Evolutionary conservation across 2,113 vertebrate genomes (phyloP).

Genomic region (Lycaon pictus): DNA sequence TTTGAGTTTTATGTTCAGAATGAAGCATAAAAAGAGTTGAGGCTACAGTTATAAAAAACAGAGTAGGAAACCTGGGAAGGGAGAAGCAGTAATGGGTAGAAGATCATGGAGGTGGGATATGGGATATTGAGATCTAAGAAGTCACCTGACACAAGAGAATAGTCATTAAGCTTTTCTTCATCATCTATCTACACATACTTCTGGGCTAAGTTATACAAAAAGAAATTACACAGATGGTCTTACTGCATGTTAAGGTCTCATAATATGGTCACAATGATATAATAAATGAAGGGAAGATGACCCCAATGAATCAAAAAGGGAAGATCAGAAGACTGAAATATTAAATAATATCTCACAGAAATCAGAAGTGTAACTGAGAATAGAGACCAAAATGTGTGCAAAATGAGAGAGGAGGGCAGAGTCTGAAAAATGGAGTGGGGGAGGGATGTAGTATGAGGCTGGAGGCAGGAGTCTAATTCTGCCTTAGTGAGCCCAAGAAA

Average conservation of each 20-base stretch:
- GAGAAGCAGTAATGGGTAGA: background rate
- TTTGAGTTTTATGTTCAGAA: constrained; percentile 69
- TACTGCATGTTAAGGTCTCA: constrained; percentile 26
- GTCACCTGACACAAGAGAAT: background rate
- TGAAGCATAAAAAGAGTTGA: constrained; percentile 42
- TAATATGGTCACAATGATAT: background rate
- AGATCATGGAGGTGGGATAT: background rate
- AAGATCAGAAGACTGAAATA: constrained; percentile 41
- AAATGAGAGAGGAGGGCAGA: background rate
- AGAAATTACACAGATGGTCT: constrained; percentile 10
- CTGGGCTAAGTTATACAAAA: background rate
- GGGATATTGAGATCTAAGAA: constrained; percentile 3
- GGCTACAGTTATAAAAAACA: constrained; percentile 53
- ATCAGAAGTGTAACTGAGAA: constrained; percentile 35
- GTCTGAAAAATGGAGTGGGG: background rate
- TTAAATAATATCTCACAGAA: constrained; percentile 11
- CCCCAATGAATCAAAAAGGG: background rate
- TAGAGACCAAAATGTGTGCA: background rate
- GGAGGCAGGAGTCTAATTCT: background rate
- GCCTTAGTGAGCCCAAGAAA: background rate
- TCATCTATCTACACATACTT: background rate
- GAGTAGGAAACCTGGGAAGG: background rate
- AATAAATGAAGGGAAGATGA: constrained; percentile 57
- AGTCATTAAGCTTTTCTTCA: constrained; percentile 1
- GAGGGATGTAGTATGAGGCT: background rate